These are phyloP conservation scores for Crossaster papposus DNA, from an alignment of 53 echinoderm and acorn worm genomes.

Conservation along the genomic window DNA sequence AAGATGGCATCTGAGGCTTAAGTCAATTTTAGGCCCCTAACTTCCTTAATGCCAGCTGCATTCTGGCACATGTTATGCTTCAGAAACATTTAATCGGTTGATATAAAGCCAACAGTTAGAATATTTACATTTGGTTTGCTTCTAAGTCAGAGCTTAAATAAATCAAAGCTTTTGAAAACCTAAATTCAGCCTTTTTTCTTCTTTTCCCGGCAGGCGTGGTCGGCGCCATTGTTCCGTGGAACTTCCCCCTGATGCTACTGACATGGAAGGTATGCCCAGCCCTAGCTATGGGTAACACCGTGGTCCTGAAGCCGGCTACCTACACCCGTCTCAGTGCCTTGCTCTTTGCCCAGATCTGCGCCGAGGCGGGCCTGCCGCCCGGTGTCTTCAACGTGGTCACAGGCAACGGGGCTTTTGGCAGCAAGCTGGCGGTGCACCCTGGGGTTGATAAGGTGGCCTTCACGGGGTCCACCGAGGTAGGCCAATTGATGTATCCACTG, in stretches of 20 bases:
- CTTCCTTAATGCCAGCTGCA: too few species aligned
- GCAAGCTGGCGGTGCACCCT: slow-evolving; percentile 86
- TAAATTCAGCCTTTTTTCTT: too few species aligned
- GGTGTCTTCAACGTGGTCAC: slow-evolving; percentile 98
- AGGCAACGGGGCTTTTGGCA: slow-evolving; percentile 91
- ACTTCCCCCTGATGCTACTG: slow-evolving; percentile 97
- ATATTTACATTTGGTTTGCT: too few species aligned
- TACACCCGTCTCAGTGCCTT: slow-evolving; percentile 94
- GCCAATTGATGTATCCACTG: not conserved
- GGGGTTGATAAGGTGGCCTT: slow-evolving; percentile 94
- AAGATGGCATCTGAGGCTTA: too few species aligned
- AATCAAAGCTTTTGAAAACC: too few species aligned
- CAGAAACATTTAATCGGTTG: too few species aligned
- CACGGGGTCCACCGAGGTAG: slow-evolving; percentile 97
- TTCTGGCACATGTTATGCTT: too few species aligned
- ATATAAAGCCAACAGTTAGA: too few species aligned
- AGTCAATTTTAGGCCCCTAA: too few species aligned
- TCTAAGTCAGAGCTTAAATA: too few species aligned
- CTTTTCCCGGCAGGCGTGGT: slow-evolving; percentile 74
- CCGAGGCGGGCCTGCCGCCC: slow-evolving; percentile 95
- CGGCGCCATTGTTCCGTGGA: slow-evolving; percentile 97
- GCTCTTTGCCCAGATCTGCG: slow-evolving; percentile 95
- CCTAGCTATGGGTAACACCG: slow-evolving; percentile 97
- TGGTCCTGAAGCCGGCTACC: slow-evolving; percentile 94
- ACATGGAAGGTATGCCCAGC: slow-evolving; percentile 98